Conservation (phyloP, 2,797 vertebrate species). For the Semaprochilodus insignis region DNA sequence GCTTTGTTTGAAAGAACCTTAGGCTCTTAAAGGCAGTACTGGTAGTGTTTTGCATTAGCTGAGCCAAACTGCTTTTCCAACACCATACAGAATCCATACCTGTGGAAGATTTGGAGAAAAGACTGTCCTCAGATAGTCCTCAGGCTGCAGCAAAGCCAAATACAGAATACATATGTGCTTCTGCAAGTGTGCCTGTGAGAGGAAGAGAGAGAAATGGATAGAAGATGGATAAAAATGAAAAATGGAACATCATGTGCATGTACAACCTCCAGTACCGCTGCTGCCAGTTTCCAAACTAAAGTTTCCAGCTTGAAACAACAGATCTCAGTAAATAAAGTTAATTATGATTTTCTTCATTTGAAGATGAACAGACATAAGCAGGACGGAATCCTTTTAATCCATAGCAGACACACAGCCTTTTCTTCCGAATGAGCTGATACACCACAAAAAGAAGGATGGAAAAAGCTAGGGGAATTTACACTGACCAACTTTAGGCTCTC, state of each 20-base stretch:
- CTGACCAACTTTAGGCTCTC: constrained; percentile 12
- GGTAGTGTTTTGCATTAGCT: constrained; percentile 69
- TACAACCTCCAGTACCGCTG: background rate
- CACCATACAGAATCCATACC: constrained; percentile 24
- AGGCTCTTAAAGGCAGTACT: constrained; percentile 52
- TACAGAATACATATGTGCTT: constrained; percentile 29
- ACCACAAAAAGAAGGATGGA: constrained; percentile 22
- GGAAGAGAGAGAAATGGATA: background rate
- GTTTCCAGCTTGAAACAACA: constrained; percentile 16
- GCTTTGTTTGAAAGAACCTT: constrained; percentile 67
- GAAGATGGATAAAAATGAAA: background rate
- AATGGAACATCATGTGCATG: constrained; percentile 21
- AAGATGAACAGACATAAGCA: constrained; percentile 5
- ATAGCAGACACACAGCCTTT: constrained; percentile 34
- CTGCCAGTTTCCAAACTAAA: constrained; percentile 23
- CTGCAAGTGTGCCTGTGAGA: constrained; percentile 6
- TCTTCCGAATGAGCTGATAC: constrained; percentile 23
- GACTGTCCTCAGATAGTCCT: constrained; percentile 9
- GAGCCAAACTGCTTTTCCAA: constrained; percentile 62
- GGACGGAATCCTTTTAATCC: constrained; percentile 35
- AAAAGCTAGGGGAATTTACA: constrained; percentile 40
- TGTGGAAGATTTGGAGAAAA: constrained; percentile 36
- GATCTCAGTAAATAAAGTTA: constrained; percentile 24
- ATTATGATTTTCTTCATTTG: background rate
- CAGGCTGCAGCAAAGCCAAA: constrained; percentile 12